Conservation (phyloP, 1,140 invertebrate genomes). For the Drosophila subpulchrella region DNA sequence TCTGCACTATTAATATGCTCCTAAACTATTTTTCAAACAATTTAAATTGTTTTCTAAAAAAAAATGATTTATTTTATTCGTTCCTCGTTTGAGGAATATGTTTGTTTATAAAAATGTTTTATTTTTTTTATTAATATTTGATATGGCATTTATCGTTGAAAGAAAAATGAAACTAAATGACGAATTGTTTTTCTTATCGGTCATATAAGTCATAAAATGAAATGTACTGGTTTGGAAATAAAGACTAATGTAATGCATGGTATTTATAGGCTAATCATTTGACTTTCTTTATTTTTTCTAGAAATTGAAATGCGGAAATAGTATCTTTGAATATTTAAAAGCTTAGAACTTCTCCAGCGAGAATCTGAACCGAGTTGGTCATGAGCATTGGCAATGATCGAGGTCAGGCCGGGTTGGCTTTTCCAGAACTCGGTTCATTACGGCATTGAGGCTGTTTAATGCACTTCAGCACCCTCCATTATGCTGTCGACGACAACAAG, state of each 20-base stretch:
- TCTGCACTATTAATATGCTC: background rate
- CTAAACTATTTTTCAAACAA: too few relatives aligned
- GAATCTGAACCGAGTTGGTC: background rate
- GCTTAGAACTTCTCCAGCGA: background rate
- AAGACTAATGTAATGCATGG: background rate
- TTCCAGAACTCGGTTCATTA: constrained; percentile 28
- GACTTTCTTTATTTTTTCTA: background rate
- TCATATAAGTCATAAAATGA: background rate
- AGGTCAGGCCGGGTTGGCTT: constrained; percentile 4
- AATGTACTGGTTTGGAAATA: background rate
- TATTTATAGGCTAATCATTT: background rate
- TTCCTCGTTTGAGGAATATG: too few relatives aligned
- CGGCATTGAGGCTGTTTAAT: constrained; percentile 50
- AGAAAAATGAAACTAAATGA: background rate
- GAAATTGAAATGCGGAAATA: background rate
- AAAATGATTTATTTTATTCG: too few relatives aligned
- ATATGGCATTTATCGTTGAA: background rate
- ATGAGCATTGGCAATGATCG: background rate
- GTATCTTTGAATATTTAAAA: background rate
- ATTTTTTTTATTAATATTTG: background rate
- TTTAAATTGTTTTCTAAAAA: too few relatives aligned
- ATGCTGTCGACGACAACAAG: constrained; percentile 34
- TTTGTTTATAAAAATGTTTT: background rate
- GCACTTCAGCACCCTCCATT: constrained; percentile 32
- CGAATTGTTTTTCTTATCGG: background rate